Base-by-base conservation (phyloP, 1,140 invertebrate genomes). In the Magallana gigas region DNA sequence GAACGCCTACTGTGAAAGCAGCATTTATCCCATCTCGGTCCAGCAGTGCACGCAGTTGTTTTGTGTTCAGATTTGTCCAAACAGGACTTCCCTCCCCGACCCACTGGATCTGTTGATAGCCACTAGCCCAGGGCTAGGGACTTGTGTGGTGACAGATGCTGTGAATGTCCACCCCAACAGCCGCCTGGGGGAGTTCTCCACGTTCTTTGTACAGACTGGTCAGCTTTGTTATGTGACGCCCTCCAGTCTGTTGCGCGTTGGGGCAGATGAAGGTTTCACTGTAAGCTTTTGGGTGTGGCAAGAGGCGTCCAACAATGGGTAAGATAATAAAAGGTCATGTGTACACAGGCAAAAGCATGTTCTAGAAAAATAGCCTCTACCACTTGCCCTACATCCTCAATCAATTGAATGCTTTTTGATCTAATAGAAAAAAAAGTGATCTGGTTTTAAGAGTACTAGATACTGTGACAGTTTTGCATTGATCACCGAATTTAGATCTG, bases 211-310 rank as follows among this genome's bases (percentile, higher is more conserved):
- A 16, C 83, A 89, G 14, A 48, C 82, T 1, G 93, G 92, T 12
- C 16, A 83, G 14, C 86, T 81, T 16, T 94, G 94, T 87, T 94
- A 90, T 83, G 84, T 94, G 11, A 88, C 88, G 0, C 91, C 94
- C 0, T 48, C 60, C 4, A 48, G 83, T 12, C 60, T 86, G 0
- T 91, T 91, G 23, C 88, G 60, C 29, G 64, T 93, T 48, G 91
- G 92, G 23, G 59, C 60, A n/a, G 91, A 91, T 16, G 91, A 91
- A 56, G 91, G 91, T 11, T 92, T 94, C 85, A 93, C 92, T 4
- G 83, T 94, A 57, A 90, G 92, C 2, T 84, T 92, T 11, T 94
- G 94, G 94, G 85, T 94, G 1, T 93, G 93, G 93, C 90, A 91
- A 56, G 91, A 91, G 9, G 76, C 82, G 16, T 57, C 71, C 6